Percentiles rank a stretch among this genome's conserved stretches.
Evolutionary conservation across 2,888 invertebrate genomes (phyloP).

Genomic region (Patella caerulea): DNA sequence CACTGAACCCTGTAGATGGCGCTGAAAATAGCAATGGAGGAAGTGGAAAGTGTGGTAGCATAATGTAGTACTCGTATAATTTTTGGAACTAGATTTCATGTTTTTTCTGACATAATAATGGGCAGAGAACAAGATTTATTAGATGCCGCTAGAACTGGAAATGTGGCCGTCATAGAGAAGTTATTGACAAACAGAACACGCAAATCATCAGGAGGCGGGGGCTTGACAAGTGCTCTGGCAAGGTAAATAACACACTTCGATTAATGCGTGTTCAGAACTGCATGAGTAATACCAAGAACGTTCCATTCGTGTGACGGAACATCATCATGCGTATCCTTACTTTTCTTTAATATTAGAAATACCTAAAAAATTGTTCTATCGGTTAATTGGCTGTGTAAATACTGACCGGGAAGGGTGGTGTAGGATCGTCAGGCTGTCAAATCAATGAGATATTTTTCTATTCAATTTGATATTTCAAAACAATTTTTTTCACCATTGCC

Average conservation of each 20-base stretch:
- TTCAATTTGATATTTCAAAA: too few species aligned
- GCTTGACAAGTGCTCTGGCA: slow-evolving; percentile 33
- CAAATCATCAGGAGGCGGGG: slow-evolving; percentile 39
- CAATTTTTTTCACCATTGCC: too few species aligned
- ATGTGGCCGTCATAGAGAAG: slow-evolving; percentile 89
- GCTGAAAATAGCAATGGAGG: not conserved
- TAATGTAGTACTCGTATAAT: not conserved
- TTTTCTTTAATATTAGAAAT: too few species aligned
- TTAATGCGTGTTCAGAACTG: too few species aligned
- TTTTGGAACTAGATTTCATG: not conserved
- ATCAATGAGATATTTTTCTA: too few species aligned
- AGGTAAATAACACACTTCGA: slow-evolving; percentile 20
- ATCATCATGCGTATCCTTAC: too few species aligned
- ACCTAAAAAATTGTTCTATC: too few species aligned
- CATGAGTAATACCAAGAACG: too few species aligned
- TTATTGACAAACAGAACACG: slow-evolving; percentile 77
- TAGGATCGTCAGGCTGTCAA: too few species aligned
- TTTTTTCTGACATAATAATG: slow-evolving; percentile 75
- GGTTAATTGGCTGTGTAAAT: too few species aligned
- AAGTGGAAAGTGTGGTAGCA: slow-evolving; percentile 3
- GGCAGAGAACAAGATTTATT: slow-evolving; percentile 97
- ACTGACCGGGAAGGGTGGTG: too few species aligned
- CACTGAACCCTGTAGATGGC: not conserved
- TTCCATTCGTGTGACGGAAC: too few species aligned
- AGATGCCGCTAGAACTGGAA: slow-evolving; percentile 94